Conservation (phyloP, 2,888 invertebrate genomes). For the Strigamia maritima region DNA sequence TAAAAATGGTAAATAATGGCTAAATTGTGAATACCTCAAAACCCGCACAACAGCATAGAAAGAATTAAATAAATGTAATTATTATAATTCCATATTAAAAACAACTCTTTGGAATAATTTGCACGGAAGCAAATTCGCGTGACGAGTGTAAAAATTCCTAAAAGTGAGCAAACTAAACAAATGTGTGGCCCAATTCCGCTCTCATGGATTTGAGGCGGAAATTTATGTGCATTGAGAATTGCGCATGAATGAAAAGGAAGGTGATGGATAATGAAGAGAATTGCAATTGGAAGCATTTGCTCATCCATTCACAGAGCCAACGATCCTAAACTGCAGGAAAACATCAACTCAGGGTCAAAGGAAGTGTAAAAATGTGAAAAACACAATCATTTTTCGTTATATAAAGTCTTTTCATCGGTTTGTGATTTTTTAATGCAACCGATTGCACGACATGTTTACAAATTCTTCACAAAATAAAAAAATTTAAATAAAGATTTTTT, state of each 20-base stretch:
- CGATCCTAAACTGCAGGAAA: constrained; percentile 34
- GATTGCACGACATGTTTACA: not conserved
- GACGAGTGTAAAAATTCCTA: constrained; percentile 29
- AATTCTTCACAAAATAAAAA: too few relatives aligned
- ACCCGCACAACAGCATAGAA: not conserved
- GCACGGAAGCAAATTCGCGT: constrained; percentile 28
- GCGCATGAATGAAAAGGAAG: constrained; percentile 31
- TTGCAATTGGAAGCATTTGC: constrained; percentile 32
- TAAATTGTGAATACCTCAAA: not conserved
- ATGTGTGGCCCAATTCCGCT: constrained; percentile 27
- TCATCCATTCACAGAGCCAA: constrained; percentile 26
- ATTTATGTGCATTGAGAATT: constrained; percentile 32
- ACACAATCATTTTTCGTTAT: constrained; percentile 16
- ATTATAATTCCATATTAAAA: not conserved
- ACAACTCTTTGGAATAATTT: not conserved
- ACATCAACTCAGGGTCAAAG: constrained; percentile 32
- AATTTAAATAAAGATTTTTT: too few relatives aligned
- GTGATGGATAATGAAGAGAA: constrained; percentile 34
- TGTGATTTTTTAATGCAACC: not conserved
- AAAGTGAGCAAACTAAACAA: constrained; percentile 30
- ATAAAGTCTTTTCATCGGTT: constrained; percentile 13
- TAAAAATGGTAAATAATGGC: not conserved
- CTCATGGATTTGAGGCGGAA: constrained; percentile 34
- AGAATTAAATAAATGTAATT: not conserved
- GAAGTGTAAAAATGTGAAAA: constrained; percentile 21